Conservation (phyloP, 2,113 vertebrate genomes). For the Austrofundulus limnaeus region DNA sequence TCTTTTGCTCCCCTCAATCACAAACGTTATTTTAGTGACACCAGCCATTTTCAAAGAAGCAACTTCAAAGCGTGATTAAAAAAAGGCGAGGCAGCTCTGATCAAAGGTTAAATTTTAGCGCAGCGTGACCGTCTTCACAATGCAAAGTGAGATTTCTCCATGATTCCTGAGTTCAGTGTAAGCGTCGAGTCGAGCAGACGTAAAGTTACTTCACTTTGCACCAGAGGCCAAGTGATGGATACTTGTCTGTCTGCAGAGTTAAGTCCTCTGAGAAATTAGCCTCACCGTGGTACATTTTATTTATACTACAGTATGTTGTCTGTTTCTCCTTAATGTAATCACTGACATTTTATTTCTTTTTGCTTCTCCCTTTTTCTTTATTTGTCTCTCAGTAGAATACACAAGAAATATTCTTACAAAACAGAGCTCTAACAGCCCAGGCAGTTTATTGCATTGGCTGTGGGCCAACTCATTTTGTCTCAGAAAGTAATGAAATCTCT, state of each 20-base stretch:
- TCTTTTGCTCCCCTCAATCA: slow-evolving; percentile 8
- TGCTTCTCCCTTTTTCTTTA: slow-evolving; percentile 39
- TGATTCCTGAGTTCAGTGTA: slow-evolving; percentile 24
- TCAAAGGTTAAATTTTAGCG: slow-evolving; percentile 75
- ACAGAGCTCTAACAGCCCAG: slow-evolving; percentile 32
- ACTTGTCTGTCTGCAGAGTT: slow-evolving; percentile 23
- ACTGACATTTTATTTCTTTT: slow-evolving; percentile 33
- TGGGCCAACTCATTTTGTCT: slow-evolving; percentile 64
- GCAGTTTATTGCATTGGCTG: slow-evolving; percentile 67
- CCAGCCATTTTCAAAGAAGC: slow-evolving; percentile 66
- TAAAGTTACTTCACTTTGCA: slow-evolving; percentile 26
- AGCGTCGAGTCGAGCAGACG: slow-evolving; percentile 27
- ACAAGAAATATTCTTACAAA: slow-evolving; percentile 51
- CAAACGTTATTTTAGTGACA: slow-evolving; percentile 63
- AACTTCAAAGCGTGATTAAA: slow-evolving; percentile 72
- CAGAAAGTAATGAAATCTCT: slow-evolving; percentile 69
- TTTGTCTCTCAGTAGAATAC: slow-evolving; percentile 28
- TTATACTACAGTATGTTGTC: slow-evolving; percentile 42
- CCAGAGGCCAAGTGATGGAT: slow-evolving; percentile 41
- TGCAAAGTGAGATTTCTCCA: slow-evolving; percentile 37
- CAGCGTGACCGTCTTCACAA: slow-evolving; percentile 53
- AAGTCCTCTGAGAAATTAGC: slow-evolving; percentile 40
- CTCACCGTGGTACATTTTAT: slow-evolving; percentile 32
- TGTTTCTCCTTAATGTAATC: slow-evolving; percentile 58
- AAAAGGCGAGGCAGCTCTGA: slow-evolving; percentile 63